Evolutionary conservation across 2,888 invertebrate species (phyloP), one percentile per base, ranked within the genome.

Genomic region (Byasa hedistus): DNA sequence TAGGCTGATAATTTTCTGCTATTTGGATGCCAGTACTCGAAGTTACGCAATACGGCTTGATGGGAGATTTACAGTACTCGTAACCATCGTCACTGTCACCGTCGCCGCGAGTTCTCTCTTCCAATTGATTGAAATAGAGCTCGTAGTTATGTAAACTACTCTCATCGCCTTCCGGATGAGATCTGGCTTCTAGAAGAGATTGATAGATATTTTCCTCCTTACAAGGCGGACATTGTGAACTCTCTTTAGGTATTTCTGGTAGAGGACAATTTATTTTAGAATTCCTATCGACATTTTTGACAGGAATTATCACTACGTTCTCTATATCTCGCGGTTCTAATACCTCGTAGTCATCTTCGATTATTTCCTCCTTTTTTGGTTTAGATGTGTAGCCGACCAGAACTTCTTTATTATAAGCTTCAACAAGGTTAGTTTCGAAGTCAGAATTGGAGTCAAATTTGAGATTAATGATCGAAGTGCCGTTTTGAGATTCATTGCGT

Each of bases 71-170:
- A 69, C 92, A 92, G 71, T 92, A 92, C 73, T 92, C 92, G 68
- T 92, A 92, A 0, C 91, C 92, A 64, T 92, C 90, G 64, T 92
- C 92, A 44, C 90, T 92, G 70, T 91, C 92, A 0, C 89, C 89
- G 67, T 90, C 89, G 0, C 89, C 90, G 55, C 91, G 79, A 0
- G 89, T 89, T 74, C 92, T 82, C 70, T 91, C 89, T 75, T 90
- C 88, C 44, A 90, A 73, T 44, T 85, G 83, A 57, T 80, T 84
- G 4, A 86, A 87, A 71, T 91, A 93, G 15, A 88, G 81, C 77
- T 93, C 93, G 72, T 93, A 93, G 70, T 92, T 93, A 68, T 93
- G 93, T 57, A 92, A 77, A 75, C 91, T 92, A 64, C 81, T 89
- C 69, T 89, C 89, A 69, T 92, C 91, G 1, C 90, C 92, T 79